Evolutionary conservation across 30 jellyfish, hydroid and myxozoan species (phyloP), one percentile per base, ranked within the genome.

Genomic region (Turritopsis rubra): DNA sequence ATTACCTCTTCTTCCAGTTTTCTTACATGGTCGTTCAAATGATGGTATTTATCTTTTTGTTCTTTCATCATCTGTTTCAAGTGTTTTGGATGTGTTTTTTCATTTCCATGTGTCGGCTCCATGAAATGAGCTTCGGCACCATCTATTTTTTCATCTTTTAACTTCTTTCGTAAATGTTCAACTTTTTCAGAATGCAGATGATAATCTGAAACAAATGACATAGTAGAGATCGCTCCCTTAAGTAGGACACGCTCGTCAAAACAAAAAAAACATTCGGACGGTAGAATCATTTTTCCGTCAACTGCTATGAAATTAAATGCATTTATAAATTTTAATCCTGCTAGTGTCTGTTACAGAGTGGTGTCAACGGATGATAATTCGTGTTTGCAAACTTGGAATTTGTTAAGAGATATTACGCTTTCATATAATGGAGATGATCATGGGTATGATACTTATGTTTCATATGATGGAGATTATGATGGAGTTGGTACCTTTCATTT

Each of bases 1-100:
- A n/a, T n/a, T n/a, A 68, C 77, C 77, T 23, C 30, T 68, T 68
- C 31, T 19, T 68, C 77, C 30, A 68, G 30, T 27, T n/a, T 68
- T 19, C 19, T 23, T 9, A 68, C 77, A 68, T 27, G 28, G 0
- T 68, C 77, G 31, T 68, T 23, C 28, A 68, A 22, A 1, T 7
- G 77, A 68, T 68, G 77, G 19, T 68, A 68, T 23, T 68, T 27
- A 27, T 68, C 31, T 19, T 68, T 68, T 1, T n/a, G 77, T 68
- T 68, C 31, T 27, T 68, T 68, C 77, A n/a, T 68, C 77, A 68
- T 68, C 19, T 68, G 9, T 22, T 68, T 68, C 21, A 68, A 68
- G 31, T 68, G 28, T 27, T 68, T 68, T 7, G 28, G 0, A 68
- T 68, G 31, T 9, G 60, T 41, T 5, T 13, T 41, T 41, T 22